phyloP scores from a whole-genome alignment of 2,113 vertebrate genomes.

The Pandion haliaetus region DNA sequence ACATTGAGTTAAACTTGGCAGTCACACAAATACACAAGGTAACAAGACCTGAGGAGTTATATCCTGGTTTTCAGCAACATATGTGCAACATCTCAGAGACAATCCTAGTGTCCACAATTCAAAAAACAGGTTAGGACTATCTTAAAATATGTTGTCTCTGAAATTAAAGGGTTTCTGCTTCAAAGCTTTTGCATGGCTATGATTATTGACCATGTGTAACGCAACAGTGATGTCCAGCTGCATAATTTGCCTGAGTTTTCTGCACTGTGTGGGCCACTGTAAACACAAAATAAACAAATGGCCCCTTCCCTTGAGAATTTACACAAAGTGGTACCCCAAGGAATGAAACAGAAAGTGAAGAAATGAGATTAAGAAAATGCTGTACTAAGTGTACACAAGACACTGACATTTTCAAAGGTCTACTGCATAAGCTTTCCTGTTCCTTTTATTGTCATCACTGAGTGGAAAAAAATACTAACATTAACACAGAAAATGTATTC shows the following conservation, averaged over 20 bases:
- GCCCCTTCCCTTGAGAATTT: neutral
- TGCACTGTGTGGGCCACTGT: fast-evolving
- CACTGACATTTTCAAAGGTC: neutral
- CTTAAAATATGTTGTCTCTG: neutral
- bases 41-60: neutral
- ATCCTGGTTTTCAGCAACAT: neutral
- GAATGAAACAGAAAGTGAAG: neutral
- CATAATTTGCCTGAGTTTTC: neutral
- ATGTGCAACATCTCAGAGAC: neutral
- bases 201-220: neutral
- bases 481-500: neutral
- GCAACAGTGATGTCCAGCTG: neutral
- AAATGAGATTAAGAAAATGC: neutral
- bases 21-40: neutral
- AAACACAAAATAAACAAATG: fast-evolving
- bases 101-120: neutral
- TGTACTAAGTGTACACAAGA: neutral
- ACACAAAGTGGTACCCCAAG: neutral
- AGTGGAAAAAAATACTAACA: neutral
- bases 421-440: neutral
- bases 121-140: neutral
- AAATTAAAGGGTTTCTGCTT: neutral
- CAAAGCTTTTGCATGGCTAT: fast-evolving
- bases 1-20: neutral
- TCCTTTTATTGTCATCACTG: neutral